Evolutionary conservation across 2,113 vertebrate species (phyloP).

Genomic region (Phylloscopus whistleri): DNA sequence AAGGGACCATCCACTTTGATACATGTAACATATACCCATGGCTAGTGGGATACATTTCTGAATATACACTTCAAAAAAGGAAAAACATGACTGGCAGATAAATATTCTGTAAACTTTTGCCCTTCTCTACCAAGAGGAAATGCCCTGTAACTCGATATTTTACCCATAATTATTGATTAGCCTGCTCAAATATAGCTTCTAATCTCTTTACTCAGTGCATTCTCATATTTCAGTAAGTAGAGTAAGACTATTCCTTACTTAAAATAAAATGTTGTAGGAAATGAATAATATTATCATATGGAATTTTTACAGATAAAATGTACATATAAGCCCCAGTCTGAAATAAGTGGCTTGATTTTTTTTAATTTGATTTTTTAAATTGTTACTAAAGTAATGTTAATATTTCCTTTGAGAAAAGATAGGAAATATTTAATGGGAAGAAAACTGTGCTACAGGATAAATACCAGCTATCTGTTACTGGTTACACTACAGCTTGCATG

Average conservation of each 20-base stretch:
- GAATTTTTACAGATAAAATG: neutral
- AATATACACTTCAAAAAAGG: neutral
- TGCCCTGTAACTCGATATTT: neutral
- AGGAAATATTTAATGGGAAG: neutral
- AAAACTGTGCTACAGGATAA: neutral
- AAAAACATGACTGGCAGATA: neutral
- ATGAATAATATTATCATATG: neutral
- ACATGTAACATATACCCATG: neutral
- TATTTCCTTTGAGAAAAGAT: neutral
- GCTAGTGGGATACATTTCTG: neutral
- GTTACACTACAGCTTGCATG: neutral
- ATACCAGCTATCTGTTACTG: neutral
- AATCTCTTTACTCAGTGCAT: neutral
- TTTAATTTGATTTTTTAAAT: neutral
- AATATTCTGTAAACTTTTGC: neutral
- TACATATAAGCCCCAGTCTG: neutral
- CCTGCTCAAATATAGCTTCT: neutral
- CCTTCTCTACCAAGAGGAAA: neutral
- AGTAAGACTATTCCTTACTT: neutral
- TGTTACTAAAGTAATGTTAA: neutral
- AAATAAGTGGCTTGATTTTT: neutral
- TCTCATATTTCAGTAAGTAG: neutral
- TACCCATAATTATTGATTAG: neutral
- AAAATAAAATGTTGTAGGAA: neutral
- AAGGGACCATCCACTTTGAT: neutral